Evolutionary conservation across 2,888 invertebrate genomes (phyloP), one percentile per base, ranked within the genome.

Genomic region (Campoplex capitator): DNA sequence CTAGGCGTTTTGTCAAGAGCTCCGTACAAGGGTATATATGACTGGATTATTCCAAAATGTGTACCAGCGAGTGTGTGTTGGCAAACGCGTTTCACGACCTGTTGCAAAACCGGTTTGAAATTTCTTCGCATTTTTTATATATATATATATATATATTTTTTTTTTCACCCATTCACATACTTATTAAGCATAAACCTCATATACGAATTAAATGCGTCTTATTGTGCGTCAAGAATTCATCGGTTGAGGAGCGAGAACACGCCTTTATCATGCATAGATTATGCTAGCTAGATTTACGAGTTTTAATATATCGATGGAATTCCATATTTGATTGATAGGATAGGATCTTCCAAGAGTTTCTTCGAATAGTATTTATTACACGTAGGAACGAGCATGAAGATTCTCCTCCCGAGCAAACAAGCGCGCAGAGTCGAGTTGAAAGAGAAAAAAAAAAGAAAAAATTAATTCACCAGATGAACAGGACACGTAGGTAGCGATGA

Each of bases 391-490:
- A 28, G 28, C 38, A 78, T 8, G 76, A 77, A 76, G 65, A 67
- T 73, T 74, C 78, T 75, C 62, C 38, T 62, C 35, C 13, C 4
- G 58, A 32, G 32, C 18, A 32, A 23, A 42, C 35, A 74, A n/a
- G 11, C 7, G 16, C 56, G 71, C 42, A 48, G 75, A 65, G 68
- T 38, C 68, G 77, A n/a, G 54, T 58, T 35, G 73, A 45, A 1
- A 32, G 73, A 54, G n/a, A 32, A 48, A 74, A 87, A 45, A 38
- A 32, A 67, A 54, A 23, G n/a, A 48, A 74, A 87, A 85, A 87
- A 87, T 82, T 74, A 74, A 84, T 84, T 82, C 87, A 82, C 65
- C 77, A 87, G 56, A 54, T 71, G 58, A 86, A 79, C 83, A 85
- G 86, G 83, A 83, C 86, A 76, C 75, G 54, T 54, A n/a, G 67